Conservation (phyloP, 2,888 invertebrate genomes). For the Noctua janthina region DNA sequence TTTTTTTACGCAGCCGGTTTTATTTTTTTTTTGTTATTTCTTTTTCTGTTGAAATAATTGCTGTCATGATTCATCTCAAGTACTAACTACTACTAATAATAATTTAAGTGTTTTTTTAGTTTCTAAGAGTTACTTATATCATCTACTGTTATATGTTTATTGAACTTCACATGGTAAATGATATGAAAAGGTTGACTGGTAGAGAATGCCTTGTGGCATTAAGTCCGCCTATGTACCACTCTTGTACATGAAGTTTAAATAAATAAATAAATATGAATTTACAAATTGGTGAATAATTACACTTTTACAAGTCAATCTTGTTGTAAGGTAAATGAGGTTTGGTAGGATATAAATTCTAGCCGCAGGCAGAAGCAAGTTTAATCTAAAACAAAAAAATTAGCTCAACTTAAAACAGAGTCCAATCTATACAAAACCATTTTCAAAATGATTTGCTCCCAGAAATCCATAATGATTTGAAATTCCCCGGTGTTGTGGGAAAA, state of each 20-base stretch:
- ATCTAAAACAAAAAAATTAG: background rate
- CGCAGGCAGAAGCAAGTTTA: background rate
- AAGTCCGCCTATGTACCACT: too few relatives aligned
- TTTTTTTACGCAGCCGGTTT: too few relatives aligned
- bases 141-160: too few relatives aligned
- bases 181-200: too few relatives aligned
- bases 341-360: background rate
- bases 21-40: too few relatives aligned
- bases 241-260: too few relatives aligned
- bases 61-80: background rate
- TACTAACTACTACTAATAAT: too few relatives aligned
- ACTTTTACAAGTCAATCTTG: background rate
- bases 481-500: conserved; percentile 32
- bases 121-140: too few relatives aligned
- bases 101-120: background rate
- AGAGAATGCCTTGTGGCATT: too few relatives aligned
- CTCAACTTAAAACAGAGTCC: background rate
- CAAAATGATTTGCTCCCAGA: background rate
- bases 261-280: too few relatives aligned
- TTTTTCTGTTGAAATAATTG: background rate
- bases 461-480: conserved; percentile 27
- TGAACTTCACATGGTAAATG: background rate
- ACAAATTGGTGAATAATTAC: background rate
- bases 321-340: background rate
- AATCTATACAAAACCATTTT: background rate